Evolutionary conservation across 2,797 vertebrate species (phyloP).

Genomic region (Halcyon badia): DNA sequence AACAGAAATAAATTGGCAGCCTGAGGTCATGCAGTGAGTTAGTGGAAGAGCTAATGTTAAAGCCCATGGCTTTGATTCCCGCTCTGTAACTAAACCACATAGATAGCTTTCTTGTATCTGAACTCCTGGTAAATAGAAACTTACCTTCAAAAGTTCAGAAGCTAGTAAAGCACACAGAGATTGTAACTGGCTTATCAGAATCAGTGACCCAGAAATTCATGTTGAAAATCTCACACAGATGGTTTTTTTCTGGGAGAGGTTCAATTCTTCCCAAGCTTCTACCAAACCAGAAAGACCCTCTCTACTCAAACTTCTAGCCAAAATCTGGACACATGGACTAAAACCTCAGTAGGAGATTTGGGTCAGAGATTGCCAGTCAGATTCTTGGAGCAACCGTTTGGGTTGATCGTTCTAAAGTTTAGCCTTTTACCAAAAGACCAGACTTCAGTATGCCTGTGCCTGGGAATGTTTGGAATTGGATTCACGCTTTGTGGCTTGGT

Average conservation of each 20-base stretch:
- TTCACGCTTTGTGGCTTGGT: background rate
- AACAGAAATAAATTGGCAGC: constrained; percentile 21
- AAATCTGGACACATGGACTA: background rate
- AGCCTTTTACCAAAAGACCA: background rate
- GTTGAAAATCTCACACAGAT: background rate
- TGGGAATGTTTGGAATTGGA: background rate
- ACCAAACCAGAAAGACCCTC: background rate
- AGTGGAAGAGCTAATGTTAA: background rate
- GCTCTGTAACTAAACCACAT: background rate
- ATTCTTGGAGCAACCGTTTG: background rate
- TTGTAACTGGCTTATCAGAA: background rate
- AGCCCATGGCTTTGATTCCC: background rate
- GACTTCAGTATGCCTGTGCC: background rate
- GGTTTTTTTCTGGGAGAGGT: background rate
- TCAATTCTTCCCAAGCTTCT: background rate
- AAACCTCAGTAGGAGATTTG: background rate
- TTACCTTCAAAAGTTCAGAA: background rate
- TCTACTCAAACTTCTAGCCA: background rate
- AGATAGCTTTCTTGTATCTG: background rate
- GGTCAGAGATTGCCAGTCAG: background rate
- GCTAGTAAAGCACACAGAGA: background rate
- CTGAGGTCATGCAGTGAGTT: background rate
- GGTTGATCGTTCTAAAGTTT: background rate
- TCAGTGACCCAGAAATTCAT: background rate
- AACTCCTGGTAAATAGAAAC: background rate